A percentile compares a stretch with the other conserved stretches of the same genome.
Evolutionary conservation across 2,113 vertebrate genomes (phyloP).

Genomic region (Bombycilla garrulus): DNA sequence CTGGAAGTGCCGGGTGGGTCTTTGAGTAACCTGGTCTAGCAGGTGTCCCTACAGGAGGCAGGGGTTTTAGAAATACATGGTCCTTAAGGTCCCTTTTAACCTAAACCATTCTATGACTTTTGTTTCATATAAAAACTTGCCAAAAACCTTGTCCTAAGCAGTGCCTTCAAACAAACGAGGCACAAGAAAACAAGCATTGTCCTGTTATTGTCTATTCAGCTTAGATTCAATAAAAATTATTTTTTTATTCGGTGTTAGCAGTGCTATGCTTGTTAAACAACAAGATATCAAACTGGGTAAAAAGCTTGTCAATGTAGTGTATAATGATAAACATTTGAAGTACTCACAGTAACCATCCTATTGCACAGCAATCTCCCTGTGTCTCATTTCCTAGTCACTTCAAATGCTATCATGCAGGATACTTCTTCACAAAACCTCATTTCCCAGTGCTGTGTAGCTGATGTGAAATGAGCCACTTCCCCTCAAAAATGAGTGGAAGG

Average conservation of each 20-base stretch:
- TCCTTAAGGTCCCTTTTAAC: neutral
- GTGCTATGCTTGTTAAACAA: neutral
- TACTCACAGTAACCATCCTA: neutral
- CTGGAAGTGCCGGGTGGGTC: neutral
- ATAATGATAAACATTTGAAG: neutral
- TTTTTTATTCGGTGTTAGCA: neutral
- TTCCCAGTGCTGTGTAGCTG: neutral
- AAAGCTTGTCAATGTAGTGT: neutral
- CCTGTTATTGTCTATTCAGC: neutral
- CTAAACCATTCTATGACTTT: neutral
- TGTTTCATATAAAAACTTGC: neutral
- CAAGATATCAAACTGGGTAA: neutral
- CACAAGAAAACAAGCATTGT: neutral
- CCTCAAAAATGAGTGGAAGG: neutral
- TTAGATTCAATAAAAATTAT: neutral
- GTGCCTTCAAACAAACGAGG: neutral
- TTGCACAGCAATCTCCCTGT: neutral
- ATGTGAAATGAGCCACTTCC: conserved; percentile 7
- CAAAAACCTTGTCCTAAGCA: neutral
- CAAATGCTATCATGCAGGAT: neutral
- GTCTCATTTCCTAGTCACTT: conserved; percentile 31
- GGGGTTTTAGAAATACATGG: neutral
- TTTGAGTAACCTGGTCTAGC: neutral
- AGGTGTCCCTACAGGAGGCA: neutral
- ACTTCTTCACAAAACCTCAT: neutral